Conservation (phyloP, 2,888 invertebrate species). For the Stenurella melanura region DNA sequence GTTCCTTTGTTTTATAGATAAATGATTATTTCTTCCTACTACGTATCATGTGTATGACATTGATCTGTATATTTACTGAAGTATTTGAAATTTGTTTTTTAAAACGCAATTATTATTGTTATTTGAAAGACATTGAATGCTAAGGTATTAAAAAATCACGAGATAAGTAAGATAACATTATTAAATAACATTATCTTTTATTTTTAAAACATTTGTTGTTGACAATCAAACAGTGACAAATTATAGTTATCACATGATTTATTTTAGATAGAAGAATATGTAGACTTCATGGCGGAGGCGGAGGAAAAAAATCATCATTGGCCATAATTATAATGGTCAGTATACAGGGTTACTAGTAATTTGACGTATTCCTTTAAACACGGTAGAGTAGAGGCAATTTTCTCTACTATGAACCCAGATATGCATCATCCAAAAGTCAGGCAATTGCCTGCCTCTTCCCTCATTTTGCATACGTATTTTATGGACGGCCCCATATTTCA, state of each 20-base stretch:
- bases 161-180: neutral
- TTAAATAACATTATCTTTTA: constrained; percentile 2
- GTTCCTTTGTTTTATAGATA: too few relatives aligned
- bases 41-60: neutral
- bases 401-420: too few relatives aligned
- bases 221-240: neutral
- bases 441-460: too few relatives aligned
- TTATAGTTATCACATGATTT: neutral
- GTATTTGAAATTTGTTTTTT: neutral
- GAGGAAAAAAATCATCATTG: too few relatives aligned
- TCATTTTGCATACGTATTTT: too few relatives aligned
- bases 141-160: neutral
- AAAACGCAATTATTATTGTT: constrained; percentile 4
- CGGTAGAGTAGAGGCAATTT: too few relatives aligned
- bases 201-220: neutral
- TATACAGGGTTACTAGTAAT: too few relatives aligned
- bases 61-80: neutral
- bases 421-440: too few relatives aligned
- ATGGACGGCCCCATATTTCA: too few relatives aligned
- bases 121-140: neutral
- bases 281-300: too few relatives aligned
- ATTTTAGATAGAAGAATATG: neutral
- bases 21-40: neutral
- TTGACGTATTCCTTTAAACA: too few relatives aligned
- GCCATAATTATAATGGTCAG: too few relatives aligned